Base-by-base conservation (phyloP, 2,888 invertebrate genomes). In the Limenitis camilla region DNA sequence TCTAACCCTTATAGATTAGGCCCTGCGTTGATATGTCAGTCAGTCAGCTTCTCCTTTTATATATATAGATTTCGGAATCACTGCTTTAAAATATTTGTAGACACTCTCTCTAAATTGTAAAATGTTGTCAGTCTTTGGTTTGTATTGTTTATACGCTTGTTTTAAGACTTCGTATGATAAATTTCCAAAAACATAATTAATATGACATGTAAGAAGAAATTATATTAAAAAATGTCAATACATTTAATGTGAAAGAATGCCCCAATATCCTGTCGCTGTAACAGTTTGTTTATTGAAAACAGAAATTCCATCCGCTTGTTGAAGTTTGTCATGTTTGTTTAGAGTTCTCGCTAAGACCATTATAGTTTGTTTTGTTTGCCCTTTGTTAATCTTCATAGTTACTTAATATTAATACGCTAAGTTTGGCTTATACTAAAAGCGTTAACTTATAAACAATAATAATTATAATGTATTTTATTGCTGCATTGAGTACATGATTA, bases 281-380 rank as follows among this genome's bases (percentile, higher is more conserved):
- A 31, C 39, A 9, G 50, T 43, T 2, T 52, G 57, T 57, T 57
- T 57, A 52, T 57, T 44, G 43, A 52, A 52, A 40, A 46, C 38
- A 47, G 47, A 52, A 44, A 55, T 55, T 47, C 51, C 40, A 28
- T 19, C 19, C 40, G 46, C 52, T 57, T 54, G 54, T 49, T 41
- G 39, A 41, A 40, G 49, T 28, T 41, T 7, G 42, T 32, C 43
- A 35, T 49, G 52, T 47, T 54, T 54, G 46, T 42, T 50, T 54
- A 19, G 35, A 38, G 38, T 50, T 42, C 49, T 35, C 40, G 49
- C 41, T 46, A 30, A 50, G 29, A 32, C 49, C 30, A 38, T 50
- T 42, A 42, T 54, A 45, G 49, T 47, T 55, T 50, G 50, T 55
- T 53, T 54, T 57, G 19, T 57, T 44, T 33, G 42, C 44, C 42